These are phyloP conservation scores for Pitangus sulphuratus DNA, from an alignment of 2,797 vertebrate genomes.

Conservation along the genomic window DNA sequence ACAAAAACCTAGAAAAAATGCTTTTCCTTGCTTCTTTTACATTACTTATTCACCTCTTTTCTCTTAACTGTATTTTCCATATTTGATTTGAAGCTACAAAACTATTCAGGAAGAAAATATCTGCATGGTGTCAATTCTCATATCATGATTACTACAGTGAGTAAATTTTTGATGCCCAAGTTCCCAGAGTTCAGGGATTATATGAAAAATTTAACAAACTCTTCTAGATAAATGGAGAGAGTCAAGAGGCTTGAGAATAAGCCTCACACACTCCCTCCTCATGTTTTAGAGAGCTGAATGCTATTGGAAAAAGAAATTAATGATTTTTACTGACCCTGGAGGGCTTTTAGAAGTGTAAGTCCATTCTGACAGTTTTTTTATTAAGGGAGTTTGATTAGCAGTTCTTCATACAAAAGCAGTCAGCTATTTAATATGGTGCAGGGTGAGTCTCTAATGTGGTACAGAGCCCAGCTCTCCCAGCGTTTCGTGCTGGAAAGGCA, in stretches of 20 bases:
- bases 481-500: neutral
- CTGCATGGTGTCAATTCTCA: neutral
- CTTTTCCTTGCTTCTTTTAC: neutral
- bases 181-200: neutral
- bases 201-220: neutral
- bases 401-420: neutral
- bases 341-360: neutral
- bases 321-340: neutral
- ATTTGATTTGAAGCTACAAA: neutral
- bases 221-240: neutral
- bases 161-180: neutral
- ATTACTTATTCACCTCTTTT: neutral
- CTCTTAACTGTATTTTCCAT: neutral
- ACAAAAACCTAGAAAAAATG: neutral
- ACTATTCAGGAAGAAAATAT: neutral
- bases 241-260: neutral
- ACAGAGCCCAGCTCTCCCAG: neutral
- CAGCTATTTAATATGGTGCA: neutral
- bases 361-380: neutral
- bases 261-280: neutral
- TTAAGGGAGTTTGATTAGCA: neutral
- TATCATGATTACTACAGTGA: neutral
- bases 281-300: neutral
- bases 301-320: neutral
- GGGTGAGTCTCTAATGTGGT: neutral